phyloP scores from a whole-genome alignment of 2,113 vertebrate genomes.

The Etheostoma spectabile region DNA sequence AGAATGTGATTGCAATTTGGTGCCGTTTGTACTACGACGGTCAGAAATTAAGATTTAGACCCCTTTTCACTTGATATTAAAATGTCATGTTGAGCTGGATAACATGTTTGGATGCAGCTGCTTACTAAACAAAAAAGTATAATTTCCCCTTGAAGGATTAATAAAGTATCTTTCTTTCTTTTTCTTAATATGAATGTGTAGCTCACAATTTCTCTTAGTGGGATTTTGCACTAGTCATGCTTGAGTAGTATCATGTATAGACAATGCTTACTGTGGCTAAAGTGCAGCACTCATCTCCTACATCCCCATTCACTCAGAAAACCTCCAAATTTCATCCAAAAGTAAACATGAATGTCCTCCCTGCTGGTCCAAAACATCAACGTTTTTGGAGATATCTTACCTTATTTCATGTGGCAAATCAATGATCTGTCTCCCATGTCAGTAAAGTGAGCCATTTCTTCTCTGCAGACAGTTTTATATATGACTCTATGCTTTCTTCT shows the following conservation, averaged over 20 bases:
- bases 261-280: not conserved
- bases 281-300: not conserved
- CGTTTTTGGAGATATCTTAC: not conserved
- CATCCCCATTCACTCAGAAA: not conserved
- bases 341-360: not conserved
- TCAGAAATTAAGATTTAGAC: not conserved
- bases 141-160: too few species aligned
- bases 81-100: not conserved
- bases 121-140: not conserved
- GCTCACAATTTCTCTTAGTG: not conserved
- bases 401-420: not conserved
- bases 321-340: not conserved
- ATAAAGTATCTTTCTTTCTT: too few species aligned
- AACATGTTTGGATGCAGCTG: not conserved
- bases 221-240: not conserved
- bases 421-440: not conserved
- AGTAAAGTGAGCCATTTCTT: not conserved
- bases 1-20: conserved; percentile 11
- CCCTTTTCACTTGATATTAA: not conserved
- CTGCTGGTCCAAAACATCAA: not conserved
- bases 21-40: not conserved
- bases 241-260: not conserved
- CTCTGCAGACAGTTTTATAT: not conserved
- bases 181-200: not conserved
- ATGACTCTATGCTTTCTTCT: not conserved